These are phyloP conservation scores for Caenorhabditis doughertyi DNA, from an alignment of 2,888 invertebrate genomes.

Conservation along the genomic window DNA sequence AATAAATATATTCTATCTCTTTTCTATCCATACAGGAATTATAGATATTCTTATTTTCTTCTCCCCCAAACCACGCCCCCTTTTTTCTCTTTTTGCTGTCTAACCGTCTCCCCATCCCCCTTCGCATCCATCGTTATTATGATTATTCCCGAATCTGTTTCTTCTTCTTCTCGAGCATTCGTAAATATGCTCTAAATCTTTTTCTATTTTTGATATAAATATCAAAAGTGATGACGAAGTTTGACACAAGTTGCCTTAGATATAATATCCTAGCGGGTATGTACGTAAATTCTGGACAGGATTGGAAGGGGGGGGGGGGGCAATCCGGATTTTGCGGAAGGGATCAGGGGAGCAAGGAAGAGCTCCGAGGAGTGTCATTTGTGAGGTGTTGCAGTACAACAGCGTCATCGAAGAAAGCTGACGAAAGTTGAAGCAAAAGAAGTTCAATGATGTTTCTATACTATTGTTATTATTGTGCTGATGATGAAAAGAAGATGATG, in stretches of 20 bases:
- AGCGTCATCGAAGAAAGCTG: too few relatives aligned
- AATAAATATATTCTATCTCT: constrained; percentile 17
- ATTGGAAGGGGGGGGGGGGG: background rate
- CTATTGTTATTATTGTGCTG: too few relatives aligned
- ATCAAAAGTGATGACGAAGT: constrained; percentile 8
- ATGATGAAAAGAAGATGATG: too few relatives aligned
- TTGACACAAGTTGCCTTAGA: background rate
- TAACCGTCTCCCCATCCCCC: background rate
- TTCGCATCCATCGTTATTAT: constrained; percentile 11
- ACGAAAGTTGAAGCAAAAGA: too few relatives aligned
- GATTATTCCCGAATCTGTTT: background rate
- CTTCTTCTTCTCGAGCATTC: constrained; percentile 5
- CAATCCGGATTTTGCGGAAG: background rate
- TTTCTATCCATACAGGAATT: constrained; percentile 41
- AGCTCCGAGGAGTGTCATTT: too few relatives aligned
- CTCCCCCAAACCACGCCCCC: constrained; percentile 9
- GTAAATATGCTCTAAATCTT: background rate
- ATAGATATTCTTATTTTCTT: constrained; percentile 26
- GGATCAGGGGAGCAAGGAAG: background rate
- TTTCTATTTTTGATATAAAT: constrained; percentile 14
- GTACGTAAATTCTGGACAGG: too few relatives aligned
- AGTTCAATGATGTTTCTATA: too few relatives aligned
- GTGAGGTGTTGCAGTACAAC: too few relatives aligned
- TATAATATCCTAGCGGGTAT: too few relatives aligned
- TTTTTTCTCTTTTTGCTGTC: constrained; percentile 31